These are phyloP conservation scores for Bellardia bayeri DNA, from an alignment of 2,888 invertebrate species.

Conservation along the genomic window DNA sequence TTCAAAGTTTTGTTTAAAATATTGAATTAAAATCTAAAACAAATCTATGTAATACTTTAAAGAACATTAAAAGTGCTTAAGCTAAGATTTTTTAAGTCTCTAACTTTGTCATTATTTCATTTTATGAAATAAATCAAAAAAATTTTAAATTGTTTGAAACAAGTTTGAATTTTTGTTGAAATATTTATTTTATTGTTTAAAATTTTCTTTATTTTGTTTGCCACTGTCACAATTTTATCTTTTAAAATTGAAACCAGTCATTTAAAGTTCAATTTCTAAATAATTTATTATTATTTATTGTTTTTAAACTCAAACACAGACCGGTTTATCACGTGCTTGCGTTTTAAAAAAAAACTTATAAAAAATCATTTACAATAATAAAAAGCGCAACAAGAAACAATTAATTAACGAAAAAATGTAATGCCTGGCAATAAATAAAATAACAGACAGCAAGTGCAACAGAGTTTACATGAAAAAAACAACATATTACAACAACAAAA, in stretches of 20 bases:
- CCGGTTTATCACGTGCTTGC: slow-evolving; percentile 72
- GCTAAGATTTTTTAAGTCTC: no score
- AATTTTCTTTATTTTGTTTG: neutral
- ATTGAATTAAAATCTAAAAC: no score
- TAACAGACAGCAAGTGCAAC: slow-evolving; percentile 49
- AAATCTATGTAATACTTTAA: no score
- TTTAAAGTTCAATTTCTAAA: slow-evolving; percentile 31
- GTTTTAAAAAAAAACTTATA: slow-evolving; percentile 37
- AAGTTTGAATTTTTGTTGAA: no score
- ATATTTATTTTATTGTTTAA: neutral
- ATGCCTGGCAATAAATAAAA: slow-evolving; percentile 15
- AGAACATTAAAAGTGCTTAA: no score
- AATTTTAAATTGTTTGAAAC: no score
- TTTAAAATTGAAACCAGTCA: neutral
- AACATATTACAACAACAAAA: neutral
- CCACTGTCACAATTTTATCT: slow-evolving; percentile 12
- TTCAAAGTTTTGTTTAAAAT: no score
- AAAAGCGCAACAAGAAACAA: slow-evolving; percentile 35
- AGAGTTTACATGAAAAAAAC: slow-evolving; percentile 23
- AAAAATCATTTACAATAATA: slow-evolving; percentile 32
- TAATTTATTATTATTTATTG: slow-evolving; percentile 12
- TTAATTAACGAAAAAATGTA: slow-evolving; percentile 51
- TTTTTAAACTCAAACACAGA: slow-evolving; percentile 36
- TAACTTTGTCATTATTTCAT: no score
- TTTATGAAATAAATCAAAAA: no score